Base-by-base conservation (phyloP, 2,113 vertebrate genomes). In the Equus przewalskii region DNA sequence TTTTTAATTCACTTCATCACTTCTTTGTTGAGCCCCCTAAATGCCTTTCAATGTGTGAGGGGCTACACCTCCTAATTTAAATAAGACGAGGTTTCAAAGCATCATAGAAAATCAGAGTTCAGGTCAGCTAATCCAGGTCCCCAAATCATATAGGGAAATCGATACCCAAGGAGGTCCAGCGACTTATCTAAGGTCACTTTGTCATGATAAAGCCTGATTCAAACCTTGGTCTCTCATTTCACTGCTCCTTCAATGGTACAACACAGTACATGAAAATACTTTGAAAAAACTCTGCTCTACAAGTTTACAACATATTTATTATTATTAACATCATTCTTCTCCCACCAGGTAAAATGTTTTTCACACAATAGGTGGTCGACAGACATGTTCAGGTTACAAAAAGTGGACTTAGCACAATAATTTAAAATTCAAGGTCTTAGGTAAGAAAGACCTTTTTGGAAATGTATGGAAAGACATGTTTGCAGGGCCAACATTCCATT, bases 391-490 rank as follows among this genome's bases (percentile, higher is more conserved):
- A 92, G 70, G 33, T 41, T 86, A 76, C 92, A 95, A 96, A 96
- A 97, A 82, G 88, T 93, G 14, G 54, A 85, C 64, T 33, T 73
- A 85, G 10, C 60, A 65, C 94, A 80, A 64, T 93, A 92, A 97
- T 94, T 96, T 94, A 95, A 95, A 87, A 96, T 60, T 88, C 91
- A 95, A 92, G 51, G 64, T 91, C 96, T 96, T 96, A 82, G 36
- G 36, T 95, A 73, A 94, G 49, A 96, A 93, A 94, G 51, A 18
- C 0, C 81, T 90, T 98, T 97, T 65, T 60, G 49, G 92, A 96
- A 97, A 96, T 96, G 93, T 16, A 5, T 86, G 54, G 51, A 87
- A 80, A 98, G 41, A 26, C 56, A 44, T 94, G 98, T 98, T 95
- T 94, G 92, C 65, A 97, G 72, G 60, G 14, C 49, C 93, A 91